Percentiles rank a stretch among this genome's conserved stretches.
phyloP scores from a whole-genome alignment of 1,140 invertebrate species.

The Caenorhabditis elegans region WBcel235 BX284606.5:4810501-4811000 shows the following conservation, averaged over 20 bases:
- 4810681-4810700: neutral
- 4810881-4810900: slow-evolving; percentile 20
- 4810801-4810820: neutral
- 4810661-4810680: slow-evolving; percentile 49
- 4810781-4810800: neutral
- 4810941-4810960: slow-evolving; percentile 27
- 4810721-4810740: too few species aligned
- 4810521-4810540: neutral
- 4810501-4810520: neutral
- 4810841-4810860: neutral
- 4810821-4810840: neutral
- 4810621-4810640: slow-evolving; percentile 65
- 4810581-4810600: slow-evolving; percentile 48
- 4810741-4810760: too few species aligned
- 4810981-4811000: slow-evolving; percentile 28
- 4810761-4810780: too few species aligned
- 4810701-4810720: too few species aligned
- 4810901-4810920: slow-evolving; percentile 12
- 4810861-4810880: slow-evolving; percentile 5
- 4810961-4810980: neutral
- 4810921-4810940: slow-evolving; percentile 39
- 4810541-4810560: neutral
- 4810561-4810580: neutral
- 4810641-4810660: slow-evolving; percentile 64
- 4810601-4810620: slow-evolving; percentile 66